A percentile compares a stretch with the other conserved stretches of the same genome.
phyloP scores from a whole-genome alignment of 2,888 invertebrate genomes.

The Monoplex corrugatus region DNA sequence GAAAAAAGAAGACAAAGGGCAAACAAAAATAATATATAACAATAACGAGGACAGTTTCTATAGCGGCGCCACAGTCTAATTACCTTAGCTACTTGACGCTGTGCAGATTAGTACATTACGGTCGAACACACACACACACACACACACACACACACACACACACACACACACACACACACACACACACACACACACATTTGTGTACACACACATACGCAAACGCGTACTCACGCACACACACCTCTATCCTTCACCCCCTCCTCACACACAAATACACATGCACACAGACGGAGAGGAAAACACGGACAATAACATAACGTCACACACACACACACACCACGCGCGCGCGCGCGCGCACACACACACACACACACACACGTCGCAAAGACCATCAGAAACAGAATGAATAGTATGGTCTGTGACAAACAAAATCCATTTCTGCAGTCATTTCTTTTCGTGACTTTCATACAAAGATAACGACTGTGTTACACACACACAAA shows the following conservation, averaged over 20 bases:
- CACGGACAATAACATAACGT: neutral
- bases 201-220: neutral
- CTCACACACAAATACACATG: neutral
- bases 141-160: slow-evolving; percentile 10
- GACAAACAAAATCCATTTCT: no score
- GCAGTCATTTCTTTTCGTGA: no score
- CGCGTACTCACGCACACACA: neutral
- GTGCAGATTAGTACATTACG: no score
- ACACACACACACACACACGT: neutral
- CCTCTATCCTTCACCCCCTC: no score
- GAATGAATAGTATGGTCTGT: no score
- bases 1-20: no score
- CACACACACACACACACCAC: neutral
- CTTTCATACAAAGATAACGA: no score
- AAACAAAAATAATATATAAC: no score
- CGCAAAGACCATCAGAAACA: no score
- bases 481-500: neutral
- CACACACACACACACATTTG: slow-evolving; percentile 13
- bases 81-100: no score
- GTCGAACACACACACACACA: neutral
- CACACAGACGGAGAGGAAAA: neutral
- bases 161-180: neutral
- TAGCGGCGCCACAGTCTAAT: no score
- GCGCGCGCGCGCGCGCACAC: neutral
- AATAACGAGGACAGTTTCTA: no score